A percentile compares a stretch with the other conserved stretches of the same genome.
phyloP scores from a whole-genome alignment of 53 echinoderm and acorn worm species.

The Holothuria leucospilota region DNA sequence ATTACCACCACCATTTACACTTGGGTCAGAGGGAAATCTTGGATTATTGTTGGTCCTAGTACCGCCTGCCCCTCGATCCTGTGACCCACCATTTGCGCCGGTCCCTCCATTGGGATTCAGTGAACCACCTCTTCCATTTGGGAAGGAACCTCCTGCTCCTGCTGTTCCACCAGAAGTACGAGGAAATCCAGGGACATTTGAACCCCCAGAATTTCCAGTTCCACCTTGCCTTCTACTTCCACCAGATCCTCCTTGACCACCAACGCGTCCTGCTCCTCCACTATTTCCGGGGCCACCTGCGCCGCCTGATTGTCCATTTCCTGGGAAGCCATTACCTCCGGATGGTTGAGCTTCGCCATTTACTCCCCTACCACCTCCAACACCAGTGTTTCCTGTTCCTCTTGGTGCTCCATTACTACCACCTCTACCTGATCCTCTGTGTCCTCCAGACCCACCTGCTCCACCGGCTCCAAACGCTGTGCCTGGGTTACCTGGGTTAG shows the following conservation, averaged over 20 bases:
- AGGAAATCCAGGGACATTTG: neutral
- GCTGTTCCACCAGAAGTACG: neutral
- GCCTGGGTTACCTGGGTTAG: neutral
- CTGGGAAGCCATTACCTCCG: neutral
- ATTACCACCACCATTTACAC: neutral
- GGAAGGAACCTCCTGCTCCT: neutral
- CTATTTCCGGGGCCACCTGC: neutral
- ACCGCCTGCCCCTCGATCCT: neutral
- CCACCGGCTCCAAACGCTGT: neutral
- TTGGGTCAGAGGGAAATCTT: too few species aligned
- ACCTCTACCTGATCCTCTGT: neutral
- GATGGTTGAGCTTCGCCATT: neutral
- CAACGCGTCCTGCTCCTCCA: neutral
- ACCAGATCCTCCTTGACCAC: neutral
- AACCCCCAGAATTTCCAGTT: neutral
- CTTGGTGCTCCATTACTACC: conserved; percentile 1
- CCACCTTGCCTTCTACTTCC: neutral
- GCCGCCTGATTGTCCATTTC: neutral
- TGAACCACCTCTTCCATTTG: too few species aligned
- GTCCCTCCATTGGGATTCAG: neutral
- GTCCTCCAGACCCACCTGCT: neutral
- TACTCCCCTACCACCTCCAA: neutral
- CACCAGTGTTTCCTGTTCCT: neutral
- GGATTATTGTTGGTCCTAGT: too few species aligned
- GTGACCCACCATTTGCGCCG: neutral